phyloP scores from a whole-genome alignment of 2,888 invertebrate genomes.

The Adelphocoris suturalis region DNA sequence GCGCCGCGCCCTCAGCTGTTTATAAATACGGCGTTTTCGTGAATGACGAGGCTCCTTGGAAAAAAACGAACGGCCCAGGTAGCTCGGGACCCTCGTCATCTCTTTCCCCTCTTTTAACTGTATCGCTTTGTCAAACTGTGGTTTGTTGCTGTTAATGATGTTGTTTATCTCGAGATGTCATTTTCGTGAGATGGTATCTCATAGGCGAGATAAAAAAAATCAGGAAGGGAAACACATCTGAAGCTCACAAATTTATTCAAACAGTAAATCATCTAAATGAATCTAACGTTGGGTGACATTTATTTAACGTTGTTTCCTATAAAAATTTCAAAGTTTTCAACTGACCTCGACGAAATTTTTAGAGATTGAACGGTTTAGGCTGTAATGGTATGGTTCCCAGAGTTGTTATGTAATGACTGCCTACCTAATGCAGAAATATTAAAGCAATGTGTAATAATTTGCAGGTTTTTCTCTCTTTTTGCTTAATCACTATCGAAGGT shows the following conservation, averaged over 20 bases:
- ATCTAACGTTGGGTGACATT: too few relatives aligned
- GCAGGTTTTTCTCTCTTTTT: too few relatives aligned
- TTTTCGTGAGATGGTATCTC: not conserved
- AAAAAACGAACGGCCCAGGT: not conserved
- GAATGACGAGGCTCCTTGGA: not conserved
- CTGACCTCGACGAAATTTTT: too few relatives aligned
- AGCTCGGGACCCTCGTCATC: slow-evolving; percentile 37
- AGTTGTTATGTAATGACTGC: too few relatives aligned
- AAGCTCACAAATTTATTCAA: not conserved
- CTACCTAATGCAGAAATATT: too few relatives aligned
- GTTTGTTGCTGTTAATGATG: slow-evolving; percentile 19
- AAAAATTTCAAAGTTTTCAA: too few relatives aligned
- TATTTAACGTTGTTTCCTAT: too few relatives aligned
- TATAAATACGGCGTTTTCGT: slow-evolving; percentile 20
- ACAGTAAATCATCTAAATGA: not conserved
- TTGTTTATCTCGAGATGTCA: too few relatives aligned
- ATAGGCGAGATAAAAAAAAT: not conserved
- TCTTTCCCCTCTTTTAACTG: not conserved
- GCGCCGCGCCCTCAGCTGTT: slow-evolving; percentile 41
- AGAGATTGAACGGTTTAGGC: too few relatives aligned
- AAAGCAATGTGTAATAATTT: too few relatives aligned
- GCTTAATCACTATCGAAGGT: too few relatives aligned
- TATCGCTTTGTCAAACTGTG: not conserved
- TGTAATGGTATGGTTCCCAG: too few relatives aligned
- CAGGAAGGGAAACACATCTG: not conserved